phyloP scores from a whole-genome alignment of 2,888 invertebrate species.

The Drosophila bunnanda region DNA sequence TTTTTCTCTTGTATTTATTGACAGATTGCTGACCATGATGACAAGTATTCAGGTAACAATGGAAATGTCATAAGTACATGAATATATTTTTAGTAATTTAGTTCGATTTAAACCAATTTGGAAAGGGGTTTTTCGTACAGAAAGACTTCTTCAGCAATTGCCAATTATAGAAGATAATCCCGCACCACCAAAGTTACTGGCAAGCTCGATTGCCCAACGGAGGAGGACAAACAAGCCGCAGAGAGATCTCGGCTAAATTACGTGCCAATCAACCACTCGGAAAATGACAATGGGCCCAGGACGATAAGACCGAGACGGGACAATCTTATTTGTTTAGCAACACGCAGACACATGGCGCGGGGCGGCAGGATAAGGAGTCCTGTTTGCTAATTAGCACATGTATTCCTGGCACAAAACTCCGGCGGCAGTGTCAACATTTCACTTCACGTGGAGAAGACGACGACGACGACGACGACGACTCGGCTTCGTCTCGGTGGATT shows the following conservation, averaged over 20 bases:
- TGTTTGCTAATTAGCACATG: constrained; percentile 79
- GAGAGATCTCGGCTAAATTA: constrained; percentile 64
- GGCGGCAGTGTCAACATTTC: constrained; percentile 78
- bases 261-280: constrained; percentile 80
- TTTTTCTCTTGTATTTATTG: constrained; percentile 10
- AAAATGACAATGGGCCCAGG: constrained; percentile 67
- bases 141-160: constrained; percentile 5
- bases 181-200: background rate
- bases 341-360: constrained; percentile 39
- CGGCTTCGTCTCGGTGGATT: constrained; percentile 71
- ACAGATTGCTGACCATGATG: constrained; percentile 3
- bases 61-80: background rate
- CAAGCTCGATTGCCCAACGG: constrained; percentile 41
- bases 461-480: too few species aligned
- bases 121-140: background rate
- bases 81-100: background rate
- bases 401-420: constrained; percentile 72
- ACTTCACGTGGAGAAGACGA: constrained; percentile 67
- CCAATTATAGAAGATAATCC: constrained; percentile 34
- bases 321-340: constrained; percentile 73
- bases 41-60: background rate
- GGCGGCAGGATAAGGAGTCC: constrained; percentile 52
- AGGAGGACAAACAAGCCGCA: constrained; percentile 38
- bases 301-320: constrained; percentile 65
- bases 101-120: background rate